Percentiles rank a stretch among this genome's conserved stretches.
Conservation (phyloP, 2,888 invertebrate species). For the Philaethria dido region DNA sequence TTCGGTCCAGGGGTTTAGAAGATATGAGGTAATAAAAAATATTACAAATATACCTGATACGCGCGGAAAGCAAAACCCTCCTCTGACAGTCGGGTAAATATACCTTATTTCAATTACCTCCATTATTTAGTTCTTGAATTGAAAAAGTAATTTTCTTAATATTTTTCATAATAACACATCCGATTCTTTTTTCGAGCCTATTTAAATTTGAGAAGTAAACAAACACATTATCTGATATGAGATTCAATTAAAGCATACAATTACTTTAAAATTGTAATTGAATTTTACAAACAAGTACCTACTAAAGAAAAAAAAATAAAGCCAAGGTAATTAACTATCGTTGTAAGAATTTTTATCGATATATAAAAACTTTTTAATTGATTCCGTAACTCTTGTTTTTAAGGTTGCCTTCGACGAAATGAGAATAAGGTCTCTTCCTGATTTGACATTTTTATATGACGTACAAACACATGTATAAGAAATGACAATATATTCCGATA, state of each 20-base stretch:
- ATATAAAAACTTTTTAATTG: slow-evolving; percentile 1
- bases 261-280: not conserved
- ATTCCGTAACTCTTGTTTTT: slow-evolving; percentile 2
- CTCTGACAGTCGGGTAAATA: too few relatives aligned
- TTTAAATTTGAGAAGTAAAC: not conserved
- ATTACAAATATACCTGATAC: too few relatives aligned
- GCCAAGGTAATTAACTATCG: not conserved
- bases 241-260: not conserved
- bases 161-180: too few relatives aligned
- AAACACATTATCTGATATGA: not conserved
- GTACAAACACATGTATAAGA: not conserved
- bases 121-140: too few relatives aligned
- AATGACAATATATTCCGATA: slow-evolving; percentile 2
- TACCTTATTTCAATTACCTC: too few relatives aligned
- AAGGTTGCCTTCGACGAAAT: not conserved
- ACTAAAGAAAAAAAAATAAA: not conserved
- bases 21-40: too few relatives aligned
- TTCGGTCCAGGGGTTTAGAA: too few relatives aligned
- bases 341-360: not conserved
- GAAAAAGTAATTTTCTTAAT: too few relatives aligned
- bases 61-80: too few relatives aligned
- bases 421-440: not conserved
- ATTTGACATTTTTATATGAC: not conserved
- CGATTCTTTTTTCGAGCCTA: too few relatives aligned
- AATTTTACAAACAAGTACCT: not conserved